Percentiles rank a stretch among this genome's conserved stretches.
Evolutionary conservation across 2,113 vertebrate genomes (phyloP).

Genomic region (Lota lota): DNA sequence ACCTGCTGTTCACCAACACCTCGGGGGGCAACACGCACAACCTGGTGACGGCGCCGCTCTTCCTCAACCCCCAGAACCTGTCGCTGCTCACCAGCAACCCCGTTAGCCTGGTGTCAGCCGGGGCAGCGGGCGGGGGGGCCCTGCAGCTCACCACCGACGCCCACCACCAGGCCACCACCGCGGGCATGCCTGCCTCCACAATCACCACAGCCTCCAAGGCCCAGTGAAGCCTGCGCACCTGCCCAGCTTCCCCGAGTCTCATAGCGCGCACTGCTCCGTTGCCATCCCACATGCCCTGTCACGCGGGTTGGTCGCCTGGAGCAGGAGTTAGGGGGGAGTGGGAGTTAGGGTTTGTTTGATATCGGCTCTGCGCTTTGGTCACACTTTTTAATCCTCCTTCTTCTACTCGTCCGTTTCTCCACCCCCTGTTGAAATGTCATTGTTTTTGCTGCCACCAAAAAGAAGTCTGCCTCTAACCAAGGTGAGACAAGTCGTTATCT

Average conservation of each 20-base stretch:
- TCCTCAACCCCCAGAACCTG: slow-evolving; percentile 97
- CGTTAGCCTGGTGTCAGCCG: slow-evolving; percentile 91
- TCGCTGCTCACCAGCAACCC: slow-evolving; percentile 99
- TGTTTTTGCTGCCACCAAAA: slow-evolving; percentile 78
- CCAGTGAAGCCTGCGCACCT: slow-evolving; percentile 80
- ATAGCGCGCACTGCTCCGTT: slow-evolving; percentile 43
- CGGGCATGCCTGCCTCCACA: slow-evolving; percentile 80
- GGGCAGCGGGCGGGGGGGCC: slow-evolving; percentile 79
- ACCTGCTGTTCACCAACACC: slow-evolving; percentile 90
- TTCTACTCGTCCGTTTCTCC: background rate
- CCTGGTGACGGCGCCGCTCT: slow-evolving; percentile 94
- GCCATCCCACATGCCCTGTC: background rate
- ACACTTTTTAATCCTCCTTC: slow-evolving; percentile 15
- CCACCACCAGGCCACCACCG: slow-evolving; percentile 87
- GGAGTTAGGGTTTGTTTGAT: slow-evolving; percentile 29
- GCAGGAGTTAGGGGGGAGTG: slow-evolving; percentile 35
- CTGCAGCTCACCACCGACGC: slow-evolving; percentile 87
- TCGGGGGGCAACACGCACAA: slow-evolving; percentile 86
- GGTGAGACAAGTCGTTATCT: slow-evolving; percentile 33
- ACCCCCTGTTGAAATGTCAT: slow-evolving; percentile 67
- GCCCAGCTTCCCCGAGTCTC: background rate
- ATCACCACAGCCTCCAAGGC: slow-evolving; percentile 97
- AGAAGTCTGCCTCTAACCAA: slow-evolving; percentile 60
- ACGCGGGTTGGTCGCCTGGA: too few relatives aligned
- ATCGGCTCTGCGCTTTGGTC: slow-evolving; percentile 41